Evolutionary conservation across 2,797 vertebrate genomes (phyloP).

Genomic region (Cossypha dichroa): DNA sequence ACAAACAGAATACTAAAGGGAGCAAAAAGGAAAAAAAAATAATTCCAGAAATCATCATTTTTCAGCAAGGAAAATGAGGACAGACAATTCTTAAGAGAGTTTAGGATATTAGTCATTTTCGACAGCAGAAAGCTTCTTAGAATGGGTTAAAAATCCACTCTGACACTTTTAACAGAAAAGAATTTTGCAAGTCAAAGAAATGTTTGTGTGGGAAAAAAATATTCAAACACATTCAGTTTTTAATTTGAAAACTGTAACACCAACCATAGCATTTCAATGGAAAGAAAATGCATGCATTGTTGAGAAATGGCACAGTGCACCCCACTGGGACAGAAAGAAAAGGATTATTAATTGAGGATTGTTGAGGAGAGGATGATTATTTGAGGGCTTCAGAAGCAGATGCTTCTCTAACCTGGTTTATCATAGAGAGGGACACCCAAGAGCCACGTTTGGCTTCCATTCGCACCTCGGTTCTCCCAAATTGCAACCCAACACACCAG

Average conservation of each 20-base stretch:
- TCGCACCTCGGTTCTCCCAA: rapidly evolving
- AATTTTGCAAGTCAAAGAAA: constrained; percentile 54
- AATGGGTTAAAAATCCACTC: constrained; percentile 36
- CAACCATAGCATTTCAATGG: constrained; percentile 35
- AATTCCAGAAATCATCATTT: not conserved
- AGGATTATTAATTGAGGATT: not conserved
- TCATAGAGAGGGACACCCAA: not conserved
- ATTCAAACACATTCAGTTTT: constrained; percentile 18
- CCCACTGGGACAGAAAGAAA: constrained; percentile 33
- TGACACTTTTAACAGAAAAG: not conserved
- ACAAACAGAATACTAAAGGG: not conserved
- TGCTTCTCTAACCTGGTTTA: not conserved
- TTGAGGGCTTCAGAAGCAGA: not conserved
- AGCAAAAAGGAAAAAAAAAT: not conserved
- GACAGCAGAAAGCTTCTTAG: not conserved
- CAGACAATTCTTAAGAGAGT: not conserved
- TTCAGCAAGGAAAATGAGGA: not conserved
- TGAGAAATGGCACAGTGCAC: constrained; percentile 25
- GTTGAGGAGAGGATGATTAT: not conserved
- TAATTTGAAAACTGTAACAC: constrained; percentile 32
- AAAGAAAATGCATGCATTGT: constrained; percentile 42
- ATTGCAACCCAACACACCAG: not conserved
- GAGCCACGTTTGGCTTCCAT: not conserved
- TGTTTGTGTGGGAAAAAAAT: not conserved
- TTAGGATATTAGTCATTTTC: not conserved